Base-by-base conservation (phyloP, 1,140 invertebrate species). In the Leucophenga varia region DNA sequence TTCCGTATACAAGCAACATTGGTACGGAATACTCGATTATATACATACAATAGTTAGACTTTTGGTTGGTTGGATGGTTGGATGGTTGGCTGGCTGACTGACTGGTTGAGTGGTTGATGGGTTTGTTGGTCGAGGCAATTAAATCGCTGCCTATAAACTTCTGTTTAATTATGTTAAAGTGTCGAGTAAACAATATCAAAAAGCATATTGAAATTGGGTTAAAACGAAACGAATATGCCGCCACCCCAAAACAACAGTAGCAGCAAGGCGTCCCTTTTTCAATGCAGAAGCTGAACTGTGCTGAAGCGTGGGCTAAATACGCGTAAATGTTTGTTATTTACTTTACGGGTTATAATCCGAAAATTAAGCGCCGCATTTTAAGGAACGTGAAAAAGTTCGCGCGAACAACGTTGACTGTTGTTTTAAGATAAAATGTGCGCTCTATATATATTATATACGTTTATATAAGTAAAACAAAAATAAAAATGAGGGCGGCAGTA, bases 161-260 rank as follows among this genome's bases (percentile, higher is more conserved):
- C 47, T 70, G 61, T 69, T 69, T 69, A 65, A 69, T 69, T 61
- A 70, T 65, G 61, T 70, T 69, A 61, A 70, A 69, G 61, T 69
- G 58, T 49, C 63, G 64, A 34, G 51, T 64, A 67, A 67, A 67
- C 63, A 67, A 67, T 6, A 67, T 67, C 63, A 67, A 67, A 67
- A 67, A 67, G 64, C 63, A 67, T 70, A 65, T 69, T 69, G 65
- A 63, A 69, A 69, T 69, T 69, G 65, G 65, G 65, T 65, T 69
- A 69, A 70, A n/a, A n/a, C n/a, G n/a, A n/a, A n/a, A n/a, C n/a
- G n/a, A n/a, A n/a, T 65, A 61, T 65, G 57, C 61, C 54, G 46
- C 41, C 39, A 47, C 20, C 44, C 2, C 13, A 45, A 1, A 45
- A 1, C 41, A 45, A 45, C 18, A 22, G 28, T 13, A 22, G 38